Conservation (phyloP, 2,113 vertebrate genomes). For the Melierax canorus region DNA sequence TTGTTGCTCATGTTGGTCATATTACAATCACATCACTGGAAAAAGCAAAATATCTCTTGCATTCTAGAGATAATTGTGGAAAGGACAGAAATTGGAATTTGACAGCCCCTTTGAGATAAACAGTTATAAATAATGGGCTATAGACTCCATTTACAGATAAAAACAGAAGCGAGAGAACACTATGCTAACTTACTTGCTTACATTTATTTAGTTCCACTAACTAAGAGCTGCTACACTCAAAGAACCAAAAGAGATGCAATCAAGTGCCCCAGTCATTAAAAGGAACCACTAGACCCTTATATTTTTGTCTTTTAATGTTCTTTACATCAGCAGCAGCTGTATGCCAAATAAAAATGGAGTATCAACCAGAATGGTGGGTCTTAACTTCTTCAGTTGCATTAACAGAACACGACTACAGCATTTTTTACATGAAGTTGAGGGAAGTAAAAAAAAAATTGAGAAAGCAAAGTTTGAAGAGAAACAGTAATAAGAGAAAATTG, state of each 20-base stretch:
- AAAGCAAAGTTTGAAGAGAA: background rate
- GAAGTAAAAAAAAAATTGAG: background rate
- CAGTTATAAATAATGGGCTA: conserved; percentile 9
- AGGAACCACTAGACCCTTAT: background rate
- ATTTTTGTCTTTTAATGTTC: background rate
- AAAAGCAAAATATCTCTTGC: background rate
- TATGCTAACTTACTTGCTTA: background rate
- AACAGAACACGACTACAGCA: background rate
- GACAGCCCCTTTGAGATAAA: conserved; percentile 6
- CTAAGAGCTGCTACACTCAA: background rate
- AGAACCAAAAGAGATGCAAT: background rate
- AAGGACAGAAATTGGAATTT: background rate
- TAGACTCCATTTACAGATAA: background rate
- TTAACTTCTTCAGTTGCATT: background rate
- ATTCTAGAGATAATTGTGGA: conserved; percentile 26
- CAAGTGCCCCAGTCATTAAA: background rate
- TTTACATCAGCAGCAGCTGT: background rate
- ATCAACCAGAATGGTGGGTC: background rate
- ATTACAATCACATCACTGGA: background rate
- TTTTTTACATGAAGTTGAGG: background rate
- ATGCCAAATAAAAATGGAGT: rapidly evolving
- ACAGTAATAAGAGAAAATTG: background rate
- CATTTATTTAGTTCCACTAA: background rate
- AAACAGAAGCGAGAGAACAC: background rate
- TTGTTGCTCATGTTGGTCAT: background rate